Base-by-base conservation (phyloP, 2,888 invertebrate genomes). In the Agrochola macilenta region DNA sequence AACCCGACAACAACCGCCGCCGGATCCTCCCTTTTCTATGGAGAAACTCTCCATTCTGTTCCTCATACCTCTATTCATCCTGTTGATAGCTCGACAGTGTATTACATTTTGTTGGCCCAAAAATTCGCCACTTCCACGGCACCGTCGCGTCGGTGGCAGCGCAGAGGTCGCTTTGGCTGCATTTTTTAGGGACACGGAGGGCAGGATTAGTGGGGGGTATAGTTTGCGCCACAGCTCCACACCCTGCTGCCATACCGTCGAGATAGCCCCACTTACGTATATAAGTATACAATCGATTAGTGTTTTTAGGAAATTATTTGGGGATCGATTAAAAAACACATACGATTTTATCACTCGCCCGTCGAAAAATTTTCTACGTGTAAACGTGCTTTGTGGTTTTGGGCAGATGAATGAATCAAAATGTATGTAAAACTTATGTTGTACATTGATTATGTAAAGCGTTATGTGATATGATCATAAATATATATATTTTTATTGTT, bases 401-500 rank as follows among this genome's bases (percentile, higher is more conserved):
- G 26, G 2, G 9, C 2, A 61, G 30, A n/a, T 14, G 5, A 57
- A 20, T 46, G 5, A 54, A 46, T 49, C 7, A 23, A 65, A 52
- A 52, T 77, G 35, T 68, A 39, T 76, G 46, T 65, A 20, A 23
- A 54, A 58, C 7, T 35, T 71, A 30, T 66, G 66, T 68, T 68
- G 46, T 61, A 60, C 14, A 58, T 63, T 66, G 66, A 75, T 63
- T 63, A 65, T 78, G 61, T 74, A 58, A 75, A 79, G 70, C 68
- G 64, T 79, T 79, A 76, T 82, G 84, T 84, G 82, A 86, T 82
- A 82, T 81, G 49, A 79, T 82, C 75, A 84, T 79, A 76, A 78
- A 81, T 65, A 86, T 80, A 82, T 79, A 79, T 81, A 75, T 82
- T 68, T 81, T 75, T 70, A 71, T 76, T 61, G 69, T 78, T 79